Base-by-base conservation (phyloP, 2,113 vertebrate species). In the Okapia johnstoni region DNA sequence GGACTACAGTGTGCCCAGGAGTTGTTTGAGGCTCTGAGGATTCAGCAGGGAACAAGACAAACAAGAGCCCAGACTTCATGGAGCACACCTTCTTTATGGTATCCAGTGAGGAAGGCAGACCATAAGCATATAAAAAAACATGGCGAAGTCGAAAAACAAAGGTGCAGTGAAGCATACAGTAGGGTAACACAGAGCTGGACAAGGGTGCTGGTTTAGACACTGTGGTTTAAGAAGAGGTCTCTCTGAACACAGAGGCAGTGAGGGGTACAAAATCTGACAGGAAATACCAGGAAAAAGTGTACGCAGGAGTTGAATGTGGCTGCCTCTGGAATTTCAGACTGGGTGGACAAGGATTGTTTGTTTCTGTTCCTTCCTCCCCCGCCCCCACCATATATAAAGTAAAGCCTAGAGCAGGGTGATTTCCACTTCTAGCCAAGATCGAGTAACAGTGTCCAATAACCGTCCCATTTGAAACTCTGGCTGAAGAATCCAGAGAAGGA, bases 241-340 rank as follows among this genome's bases (percentile, higher is more conserved):
- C 61, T 26, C 4, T 3, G 9, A 46, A 33, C 5, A 30, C 19
- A 15, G n/a, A 36, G 23, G 50, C 1, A 0, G 3, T 2, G 10
- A n/a, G 33, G 25, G 36, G 9, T 23, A 63, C 6, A 40, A 25
- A 76, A 28, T 66, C 30, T 16, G 46, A 55, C 25, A 54, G 8
- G 21, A 23, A 73, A 79, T 0, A 48, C 16, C 81, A 40, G 9
- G 54, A 19, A 40, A 57, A 46, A 50, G 28, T 3, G 28, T 2
- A 2, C 4, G 8, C 6, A 12, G 23, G 30, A 40, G 15, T 23
- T 81, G 36, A 63, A 81, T 12, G 13, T 5, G 52, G 25, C 11
- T 76, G 36, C 33, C 86, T 83, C 58, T 48, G 30, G 66, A 30
- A n/a, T 55, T 90, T 73, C 5, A 16, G 33, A 55, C 30, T 33